Conservation (phyloP, 2,797 vertebrate species). For the Eulemur mongoz region DNA sequence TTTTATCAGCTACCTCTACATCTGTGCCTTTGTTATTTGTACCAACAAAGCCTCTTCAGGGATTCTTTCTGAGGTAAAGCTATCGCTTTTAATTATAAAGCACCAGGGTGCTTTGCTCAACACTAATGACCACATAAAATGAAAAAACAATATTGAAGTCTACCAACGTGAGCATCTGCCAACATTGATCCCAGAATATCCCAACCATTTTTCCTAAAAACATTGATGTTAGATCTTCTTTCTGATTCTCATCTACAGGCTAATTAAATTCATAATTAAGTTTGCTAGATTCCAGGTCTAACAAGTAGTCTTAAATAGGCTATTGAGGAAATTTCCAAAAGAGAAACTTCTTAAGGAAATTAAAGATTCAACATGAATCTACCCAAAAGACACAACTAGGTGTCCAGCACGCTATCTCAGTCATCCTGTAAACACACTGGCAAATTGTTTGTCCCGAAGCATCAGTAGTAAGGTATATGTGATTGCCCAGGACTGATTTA, state of each 20-base stretch:
- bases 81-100: constrained; percentile 45
- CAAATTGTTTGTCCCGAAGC: background rate
- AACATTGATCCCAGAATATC: background rate
- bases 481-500: background rate
- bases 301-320: background rate
- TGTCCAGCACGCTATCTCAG: background rate
- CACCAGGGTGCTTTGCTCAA: background rate
- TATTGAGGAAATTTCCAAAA: background rate
- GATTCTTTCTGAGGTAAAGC: constrained; percentile 39
- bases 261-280: constrained; percentile 24
- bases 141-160: background rate
- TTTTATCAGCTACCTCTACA: constrained; percentile 46
- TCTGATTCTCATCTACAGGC: background rate
- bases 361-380: background rate
- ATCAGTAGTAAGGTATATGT: background rate
- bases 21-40: constrained; percentile 61
- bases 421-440: background rate
- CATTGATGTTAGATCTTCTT: background rate
- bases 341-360: constrained; percentile 25
- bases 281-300: background rate
- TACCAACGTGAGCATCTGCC: background rate
- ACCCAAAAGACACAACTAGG: background rate
- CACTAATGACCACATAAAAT: constrained; percentile 38
- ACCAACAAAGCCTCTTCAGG: constrained; percentile 31
- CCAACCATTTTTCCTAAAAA: background rate